A percentile compares a stretch with the other conserved stretches of the same genome.
These are phyloP conservation scores for Cacoxenus indagator DNA, from an alignment of 2,888 invertebrate species.

Conservation along the genomic window DNA sequence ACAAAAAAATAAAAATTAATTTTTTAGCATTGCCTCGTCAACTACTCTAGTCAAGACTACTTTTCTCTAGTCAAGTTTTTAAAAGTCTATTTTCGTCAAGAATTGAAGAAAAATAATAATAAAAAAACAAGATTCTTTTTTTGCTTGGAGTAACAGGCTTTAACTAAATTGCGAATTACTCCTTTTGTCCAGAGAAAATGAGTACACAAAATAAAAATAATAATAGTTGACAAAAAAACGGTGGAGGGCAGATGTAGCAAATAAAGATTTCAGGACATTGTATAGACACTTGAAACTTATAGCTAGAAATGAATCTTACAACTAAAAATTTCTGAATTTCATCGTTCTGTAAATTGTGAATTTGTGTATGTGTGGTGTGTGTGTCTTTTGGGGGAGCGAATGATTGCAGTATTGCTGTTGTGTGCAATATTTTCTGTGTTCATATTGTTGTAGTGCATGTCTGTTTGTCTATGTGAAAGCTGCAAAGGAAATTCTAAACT, in stretches of 20 bases:
- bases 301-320: no score
- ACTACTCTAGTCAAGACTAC: no score
- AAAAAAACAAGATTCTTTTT: slow-evolving; percentile 27
- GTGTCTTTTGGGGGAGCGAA: no score
- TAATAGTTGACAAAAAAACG: slow-evolving; percentile 43
- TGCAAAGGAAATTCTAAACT: slow-evolving; percentile 30
- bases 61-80: not conserved
- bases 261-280: slow-evolving; percentile 32
- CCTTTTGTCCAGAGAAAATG: slow-evolving; percentile 48
- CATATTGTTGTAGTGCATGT: slow-evolving; percentile 28
- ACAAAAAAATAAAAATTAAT: no score
- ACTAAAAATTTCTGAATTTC: no score
- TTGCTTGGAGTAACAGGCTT: slow-evolving; percentile 37
- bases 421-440: slow-evolving; percentile 36
- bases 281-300: no score
- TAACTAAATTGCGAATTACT: slow-evolving; percentile 24
- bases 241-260: slow-evolving; percentile 39
- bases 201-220: slow-evolving; percentile 24
- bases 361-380: no score
- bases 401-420: slow-evolving; percentile 30
- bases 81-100: not conserved
- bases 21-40: no score
- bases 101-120: slow-evolving; percentile 21
- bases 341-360: no score
- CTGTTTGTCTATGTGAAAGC: slow-evolving; percentile 18